Evolutionary conservation across 92 coral and sea anemone genomes (phyloP), one percentile per base, ranked within the genome.

Genomic region (Zoanthus sociatus): DNA sequence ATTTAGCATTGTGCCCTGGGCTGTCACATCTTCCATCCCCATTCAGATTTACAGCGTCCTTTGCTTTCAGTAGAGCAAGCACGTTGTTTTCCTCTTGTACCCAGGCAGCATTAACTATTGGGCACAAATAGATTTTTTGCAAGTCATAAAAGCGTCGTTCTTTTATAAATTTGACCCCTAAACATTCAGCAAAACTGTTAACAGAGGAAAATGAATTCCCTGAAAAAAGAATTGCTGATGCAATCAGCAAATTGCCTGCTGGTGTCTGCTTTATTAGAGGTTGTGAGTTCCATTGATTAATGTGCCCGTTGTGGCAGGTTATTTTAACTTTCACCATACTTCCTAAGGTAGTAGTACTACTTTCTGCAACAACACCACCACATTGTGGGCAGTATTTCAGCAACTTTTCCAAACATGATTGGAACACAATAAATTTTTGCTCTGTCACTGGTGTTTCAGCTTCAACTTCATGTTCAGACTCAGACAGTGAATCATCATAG

Each of bases 1-100:
- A 92, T 45, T 88, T 93, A 77, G 96, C 93, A 79, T 74, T 89
- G 86, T 93, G 94, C 53, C 96, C 94, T 32, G 92, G 95, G 51
- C 93, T 90, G 83, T 90, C 93, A 84, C 95, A 89, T 71, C 91
- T 42, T 20, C 91, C 94, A 93, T 91, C 96, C 32, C 96, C 94
- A 87, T 78, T 91, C 18, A 93, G 82, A 78, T 68, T 84, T 5
- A 91, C 90, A 54, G 69, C 47, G 16, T 68, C 91, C 78, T 87
- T 77, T 54, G 50, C 61, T 79, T 77, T 78, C 16, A 89, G 46
- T 71, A 44, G 88, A 26, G 77, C 77, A 21, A 88, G 48, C 3
- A 33, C 70, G 7, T 68, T 73, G 9, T 18, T n/a, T 50, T 53
- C 54, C 72, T 87, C 93, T 63, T 70, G 31, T 53, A 31, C 48